phyloP scores from a whole-genome alignment of 2,888 invertebrate species.

The Sarcophaga rosellei region DNA sequence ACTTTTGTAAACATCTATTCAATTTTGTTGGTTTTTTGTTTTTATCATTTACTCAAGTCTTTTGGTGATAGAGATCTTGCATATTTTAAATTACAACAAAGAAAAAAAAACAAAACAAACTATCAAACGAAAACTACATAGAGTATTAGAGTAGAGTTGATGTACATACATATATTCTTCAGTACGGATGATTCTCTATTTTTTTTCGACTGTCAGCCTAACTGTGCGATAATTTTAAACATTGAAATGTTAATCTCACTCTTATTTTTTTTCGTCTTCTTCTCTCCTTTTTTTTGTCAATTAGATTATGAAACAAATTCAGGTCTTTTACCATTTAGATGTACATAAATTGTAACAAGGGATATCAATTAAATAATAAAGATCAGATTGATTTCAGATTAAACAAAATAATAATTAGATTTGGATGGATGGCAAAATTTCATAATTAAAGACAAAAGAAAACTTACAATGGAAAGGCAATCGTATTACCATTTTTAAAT shows the following conservation, averaged over 20 bases:
- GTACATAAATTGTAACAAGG: constrained; percentile 38
- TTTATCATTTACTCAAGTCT: constrained; percentile 15
- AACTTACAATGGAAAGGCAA: constrained; percentile 5
- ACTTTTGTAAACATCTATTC: constrained; percentile 61
- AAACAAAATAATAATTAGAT: neutral
- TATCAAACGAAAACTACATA: neutral
- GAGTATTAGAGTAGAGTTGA: constrained; percentile 32
- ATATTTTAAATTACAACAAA: constrained; percentile 59
- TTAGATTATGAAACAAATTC: constrained; percentile 61
- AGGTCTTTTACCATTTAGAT: constrained; percentile 41
- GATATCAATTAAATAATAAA: constrained; percentile 62
- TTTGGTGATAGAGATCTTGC: constrained; percentile 64
- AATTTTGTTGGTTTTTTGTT: constrained; percentile 45
- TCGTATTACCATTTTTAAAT: neutral
- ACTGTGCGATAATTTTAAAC: constrained; percentile 54
- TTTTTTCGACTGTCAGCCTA: neutral
- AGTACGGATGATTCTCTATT: neutral
- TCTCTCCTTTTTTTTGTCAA: constrained; percentile 21
- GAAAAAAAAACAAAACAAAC: constrained; percentile 14
- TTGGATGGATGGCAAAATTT: constrained; percentile 21
- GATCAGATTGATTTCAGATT: constrained; percentile 41
- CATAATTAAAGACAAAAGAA: neutral
- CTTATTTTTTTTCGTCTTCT: neutral
- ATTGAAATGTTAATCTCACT: constrained; percentile 60
- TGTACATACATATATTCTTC: constrained; percentile 53